phyloP scores from a whole-genome alignment of 2,797 vertebrate species.

The Diplodus sargus region DNA sequence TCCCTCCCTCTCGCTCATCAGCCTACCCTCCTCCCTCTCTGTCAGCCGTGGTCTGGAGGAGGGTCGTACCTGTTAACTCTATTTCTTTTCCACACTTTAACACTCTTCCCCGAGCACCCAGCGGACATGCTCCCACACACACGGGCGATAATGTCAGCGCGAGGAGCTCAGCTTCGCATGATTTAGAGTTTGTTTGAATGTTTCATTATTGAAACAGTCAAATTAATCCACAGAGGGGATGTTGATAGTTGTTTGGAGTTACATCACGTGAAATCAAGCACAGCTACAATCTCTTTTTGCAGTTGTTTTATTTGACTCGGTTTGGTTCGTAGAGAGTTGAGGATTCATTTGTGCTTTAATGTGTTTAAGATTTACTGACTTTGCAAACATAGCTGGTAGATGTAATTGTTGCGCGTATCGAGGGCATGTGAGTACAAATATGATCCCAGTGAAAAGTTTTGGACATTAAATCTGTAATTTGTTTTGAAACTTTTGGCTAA shows the following conservation, averaged over 20 bases:
- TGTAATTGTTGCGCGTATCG: too few species aligned
- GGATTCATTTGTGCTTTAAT: background rate
- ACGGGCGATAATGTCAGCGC: background rate
- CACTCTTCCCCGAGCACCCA: constrained; percentile 52
- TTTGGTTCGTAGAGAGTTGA: background rate
- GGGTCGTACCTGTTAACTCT: constrained; percentile 74
- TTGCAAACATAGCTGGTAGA: too few species aligned
- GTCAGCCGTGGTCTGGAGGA: constrained; percentile 34
- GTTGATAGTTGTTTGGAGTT: background rate
- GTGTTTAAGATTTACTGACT: background rate
- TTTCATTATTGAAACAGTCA: constrained; percentile 6
- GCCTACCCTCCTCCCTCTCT: constrained; percentile 5
- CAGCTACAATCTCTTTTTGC: background rate
- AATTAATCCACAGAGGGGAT: constrained; percentile 9
- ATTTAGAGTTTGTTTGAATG: constrained; percentile 11
- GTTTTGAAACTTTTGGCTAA: too few species aligned
- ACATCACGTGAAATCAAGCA: background rate
- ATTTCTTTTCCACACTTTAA: constrained; percentile 72
- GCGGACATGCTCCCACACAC: constrained; percentile 35
- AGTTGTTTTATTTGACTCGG: background rate
- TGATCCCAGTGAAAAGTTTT: too few species aligned
- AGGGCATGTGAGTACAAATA: too few species aligned
- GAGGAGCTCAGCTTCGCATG: constrained; percentile 13
- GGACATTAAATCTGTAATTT: too few species aligned
- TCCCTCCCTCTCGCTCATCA: constrained; percentile 49